Conservation (phyloP, 2,113 vertebrate genomes). For the Isichthys henryi region DNA sequence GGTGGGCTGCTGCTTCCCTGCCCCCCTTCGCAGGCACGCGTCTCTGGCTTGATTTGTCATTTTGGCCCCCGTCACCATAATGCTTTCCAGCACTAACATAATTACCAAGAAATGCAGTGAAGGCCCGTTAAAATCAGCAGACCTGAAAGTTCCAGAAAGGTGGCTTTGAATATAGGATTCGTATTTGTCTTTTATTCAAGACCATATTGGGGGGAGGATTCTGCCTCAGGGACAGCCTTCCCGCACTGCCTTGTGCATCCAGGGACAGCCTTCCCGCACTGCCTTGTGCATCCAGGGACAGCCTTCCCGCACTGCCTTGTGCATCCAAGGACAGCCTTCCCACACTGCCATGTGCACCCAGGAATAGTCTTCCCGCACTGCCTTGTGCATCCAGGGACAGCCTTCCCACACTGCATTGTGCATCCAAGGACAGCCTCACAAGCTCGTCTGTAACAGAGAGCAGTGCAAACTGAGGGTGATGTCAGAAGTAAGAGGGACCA, state of each 20-base stretch:
- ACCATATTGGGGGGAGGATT: not conserved
- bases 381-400: too few species aligned
- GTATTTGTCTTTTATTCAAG: not conserved
- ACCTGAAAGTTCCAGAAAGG: not conserved
- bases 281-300: too few species aligned
- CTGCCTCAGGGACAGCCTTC: not conserved
- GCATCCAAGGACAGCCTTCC: not conserved
- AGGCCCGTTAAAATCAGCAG: not conserved
- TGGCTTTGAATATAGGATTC: not conserved
- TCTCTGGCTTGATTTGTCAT: not conserved
- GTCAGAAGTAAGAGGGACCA: not conserved
- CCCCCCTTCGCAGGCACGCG: not conserved
- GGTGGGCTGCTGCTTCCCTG: not conserved
- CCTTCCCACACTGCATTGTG: not conserved
- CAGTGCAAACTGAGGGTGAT: not conserved
- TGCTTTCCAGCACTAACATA: not conserved
- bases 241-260: too few species aligned
- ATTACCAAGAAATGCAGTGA: not conserved
- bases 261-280: not conserved
- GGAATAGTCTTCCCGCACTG: too few species aligned
- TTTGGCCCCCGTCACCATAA: not conserved
- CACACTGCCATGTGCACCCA: too few species aligned
- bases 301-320: not conserved
- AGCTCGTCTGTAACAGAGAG: too few species aligned
- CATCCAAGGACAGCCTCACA: not conserved